Evolutionary conservation across 2,113 vertebrate species (phyloP).

Genomic region (Enhydra lutris): DNA sequence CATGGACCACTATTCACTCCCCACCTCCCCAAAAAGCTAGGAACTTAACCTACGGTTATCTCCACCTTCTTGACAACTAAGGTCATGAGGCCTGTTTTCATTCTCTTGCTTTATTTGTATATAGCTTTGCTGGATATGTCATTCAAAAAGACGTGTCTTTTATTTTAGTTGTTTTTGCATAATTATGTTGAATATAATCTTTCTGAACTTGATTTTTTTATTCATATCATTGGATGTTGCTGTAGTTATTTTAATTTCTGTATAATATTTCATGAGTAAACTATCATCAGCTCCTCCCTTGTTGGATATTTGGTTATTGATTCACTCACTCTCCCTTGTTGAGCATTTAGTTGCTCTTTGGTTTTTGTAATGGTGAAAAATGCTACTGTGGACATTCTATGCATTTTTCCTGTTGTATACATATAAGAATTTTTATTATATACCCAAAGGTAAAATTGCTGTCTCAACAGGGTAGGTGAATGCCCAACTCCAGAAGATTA

Average conservation of each 20-base stretch:
- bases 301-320: neutral
- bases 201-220: conserved; percentile 6
- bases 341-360: neutral
- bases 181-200: conserved; percentile 19
- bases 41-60: neutral
- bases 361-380: neutral
- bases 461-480: neutral
- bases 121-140: neutral
- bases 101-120: conserved; percentile 15
- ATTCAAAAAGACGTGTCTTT: neutral
- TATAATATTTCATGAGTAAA: neutral
- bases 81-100: neutral
- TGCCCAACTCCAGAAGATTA: neutral
- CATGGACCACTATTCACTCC: neutral
- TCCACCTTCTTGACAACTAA: neutral
- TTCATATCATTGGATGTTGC: neutral
- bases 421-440: neutral
- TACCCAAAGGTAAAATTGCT: neutral
- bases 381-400: neutral
- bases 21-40: neutral
- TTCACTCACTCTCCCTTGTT: neutral
- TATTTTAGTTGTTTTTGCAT: neutral
- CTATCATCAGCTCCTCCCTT: neutral
- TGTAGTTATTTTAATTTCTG: neutral
- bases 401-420: neutral